Evolutionary conservation across 2,113 vertebrate genomes (phyloP).

Genomic region (Stegostoma tigrinum): DNA sequence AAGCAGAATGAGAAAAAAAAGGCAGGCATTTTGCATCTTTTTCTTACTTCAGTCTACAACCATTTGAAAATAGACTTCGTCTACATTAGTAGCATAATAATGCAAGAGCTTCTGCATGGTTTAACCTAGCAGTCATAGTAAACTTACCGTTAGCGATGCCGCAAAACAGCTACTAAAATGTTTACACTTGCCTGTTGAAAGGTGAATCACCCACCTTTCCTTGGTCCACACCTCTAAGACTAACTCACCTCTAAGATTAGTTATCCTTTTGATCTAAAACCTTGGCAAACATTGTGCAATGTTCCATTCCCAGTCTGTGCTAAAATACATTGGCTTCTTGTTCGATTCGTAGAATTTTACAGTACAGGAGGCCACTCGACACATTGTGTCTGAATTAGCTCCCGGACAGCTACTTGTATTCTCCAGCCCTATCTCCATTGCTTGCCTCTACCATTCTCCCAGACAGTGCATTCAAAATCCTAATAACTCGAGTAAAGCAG

Average conservation of each 20-base stretch:
- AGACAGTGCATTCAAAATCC: too few relatives aligned
- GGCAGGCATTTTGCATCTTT: neutral
- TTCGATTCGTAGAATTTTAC: neutral
- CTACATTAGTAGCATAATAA: neutral
- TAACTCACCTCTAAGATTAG: neutral
- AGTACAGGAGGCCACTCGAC: too few relatives aligned
- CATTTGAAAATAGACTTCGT: neutral
- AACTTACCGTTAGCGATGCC: neutral
- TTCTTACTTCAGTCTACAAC: neutral
- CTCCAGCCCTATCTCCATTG: too few relatives aligned
- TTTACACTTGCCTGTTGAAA: neutral
- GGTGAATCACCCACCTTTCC: neutral
- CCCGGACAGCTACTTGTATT: too few relatives aligned
- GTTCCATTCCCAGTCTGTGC: too few relatives aligned
- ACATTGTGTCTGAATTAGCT: too few relatives aligned
- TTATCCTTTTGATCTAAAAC: neutral
- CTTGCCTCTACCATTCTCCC: too few relatives aligned
- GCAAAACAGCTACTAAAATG: neutral
- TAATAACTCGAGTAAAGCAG: too few relatives aligned
- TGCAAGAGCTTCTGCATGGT: neutral
- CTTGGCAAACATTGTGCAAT: neutral
- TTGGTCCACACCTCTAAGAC: neutral
- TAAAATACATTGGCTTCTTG: neutral
- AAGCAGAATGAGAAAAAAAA: neutral
- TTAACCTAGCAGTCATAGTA: neutral